Evolutionary conservation across 2,888 invertebrate genomes (phyloP).

Genomic region (Zelleria hepariella): DNA sequence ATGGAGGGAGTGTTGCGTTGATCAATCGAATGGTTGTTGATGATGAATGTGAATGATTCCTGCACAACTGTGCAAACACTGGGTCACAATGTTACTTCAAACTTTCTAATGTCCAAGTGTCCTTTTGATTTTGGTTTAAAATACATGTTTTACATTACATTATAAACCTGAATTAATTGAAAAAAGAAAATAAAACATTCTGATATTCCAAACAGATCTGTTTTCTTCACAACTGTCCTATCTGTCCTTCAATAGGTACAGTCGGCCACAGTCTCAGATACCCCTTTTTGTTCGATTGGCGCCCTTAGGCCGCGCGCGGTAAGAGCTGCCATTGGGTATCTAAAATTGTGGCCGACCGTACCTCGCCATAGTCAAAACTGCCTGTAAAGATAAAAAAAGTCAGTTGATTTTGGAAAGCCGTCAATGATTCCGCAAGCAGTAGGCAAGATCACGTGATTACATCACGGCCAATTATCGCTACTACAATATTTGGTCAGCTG

Average conservation of each 20-base stretch:
- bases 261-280: too few species aligned
- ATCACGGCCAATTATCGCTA: constrained; percentile 68
- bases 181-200: not conserved
- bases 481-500: constrained; percentile 71
- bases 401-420: not conserved
- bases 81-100: not conserved
- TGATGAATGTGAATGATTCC: constrained; percentile 9
- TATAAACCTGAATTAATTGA: not conserved
- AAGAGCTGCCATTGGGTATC: too few species aligned
- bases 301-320: too few species aligned
- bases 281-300: too few species aligned
- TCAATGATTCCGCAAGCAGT: not conserved
- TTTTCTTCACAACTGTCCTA: not conserved
- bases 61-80: not conserved
- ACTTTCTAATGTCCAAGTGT: not conserved
- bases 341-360: too few species aligned
- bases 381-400: too few species aligned
- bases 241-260: not conserved
- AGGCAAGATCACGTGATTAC: constrained; percentile 55
- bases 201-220: not conserved
- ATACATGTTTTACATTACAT: not conserved
- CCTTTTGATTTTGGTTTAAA: not conserved
- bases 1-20: constrained; percentile 44
- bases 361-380: too few species aligned
- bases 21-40: constrained; percentile 27